Percentiles rank a stretch among this genome's conserved stretches.
These are phyloP conservation scores for Drosophila lowei DNA, from an alignment of 1,140 invertebrate species.

Conservation along the genomic window DNA sequence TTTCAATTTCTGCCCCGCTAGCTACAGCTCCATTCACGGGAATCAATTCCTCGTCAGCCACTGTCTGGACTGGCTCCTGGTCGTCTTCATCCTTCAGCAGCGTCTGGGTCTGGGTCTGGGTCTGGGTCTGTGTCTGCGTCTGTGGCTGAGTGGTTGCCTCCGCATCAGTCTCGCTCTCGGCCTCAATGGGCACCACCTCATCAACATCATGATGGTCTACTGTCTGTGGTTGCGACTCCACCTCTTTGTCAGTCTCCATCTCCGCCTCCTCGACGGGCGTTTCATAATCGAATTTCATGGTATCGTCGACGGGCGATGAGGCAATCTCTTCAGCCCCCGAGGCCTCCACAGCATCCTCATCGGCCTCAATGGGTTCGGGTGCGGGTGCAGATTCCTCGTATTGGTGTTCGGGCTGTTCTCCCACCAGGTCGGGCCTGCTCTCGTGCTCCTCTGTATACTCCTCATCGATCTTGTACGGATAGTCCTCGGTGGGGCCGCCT, in stretches of 20 bases:
- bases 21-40: constrained; percentile 50
- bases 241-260: constrained; percentile 13
- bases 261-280: constrained; percentile 44
- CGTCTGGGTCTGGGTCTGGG: background rate
- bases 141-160: constrained; percentile 35
- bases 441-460: constrained; percentile 72
- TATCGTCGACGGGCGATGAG: constrained; percentile 59
- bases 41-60: constrained; percentile 67
- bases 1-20: constrained; percentile 56
- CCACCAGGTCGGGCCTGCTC: constrained; percentile 36
- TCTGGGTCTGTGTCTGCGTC: constrained; percentile 3
- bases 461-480: constrained; percentile 80
- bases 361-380: constrained; percentile 11
- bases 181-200: constrained; percentile 50
- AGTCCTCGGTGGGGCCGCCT: constrained; percentile 64
- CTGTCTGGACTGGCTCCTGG: constrained; percentile 28
- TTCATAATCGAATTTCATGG: constrained; percentile 83
- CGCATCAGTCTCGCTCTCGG: constrained; percentile 43
- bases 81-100: constrained; percentile 28
- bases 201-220: constrained; percentile 7
- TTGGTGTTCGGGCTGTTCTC: constrained; percentile 31
- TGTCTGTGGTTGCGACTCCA: constrained; percentile 20
- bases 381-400: background rate
- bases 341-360: constrained; percentile 41
- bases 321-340: constrained; percentile 61